phyloP scores from a whole-genome alignment of 2,113 vertebrate genomes.

The Mola mola region DNA sequence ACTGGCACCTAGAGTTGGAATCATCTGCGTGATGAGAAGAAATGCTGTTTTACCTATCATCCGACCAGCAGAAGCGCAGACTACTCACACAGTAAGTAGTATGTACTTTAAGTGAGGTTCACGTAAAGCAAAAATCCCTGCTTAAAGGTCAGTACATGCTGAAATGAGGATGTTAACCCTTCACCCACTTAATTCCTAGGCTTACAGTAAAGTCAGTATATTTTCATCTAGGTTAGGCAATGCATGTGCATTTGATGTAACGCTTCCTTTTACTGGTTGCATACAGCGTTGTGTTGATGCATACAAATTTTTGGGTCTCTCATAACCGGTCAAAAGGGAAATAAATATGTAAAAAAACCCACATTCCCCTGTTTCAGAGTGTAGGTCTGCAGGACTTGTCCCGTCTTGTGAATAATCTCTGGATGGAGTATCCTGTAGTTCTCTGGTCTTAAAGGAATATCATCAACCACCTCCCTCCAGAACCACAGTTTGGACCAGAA shows the following conservation, averaged over 20 bases:
- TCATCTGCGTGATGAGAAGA: slow-evolving; percentile 44
- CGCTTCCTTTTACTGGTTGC: neutral
- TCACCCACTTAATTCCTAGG: neutral
- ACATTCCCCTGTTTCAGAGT: slow-evolving; percentile 67
- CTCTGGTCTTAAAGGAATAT: slow-evolving; percentile 77
- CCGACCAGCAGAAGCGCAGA: too few relatives aligned
- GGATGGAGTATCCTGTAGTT: slow-evolving; percentile 82
- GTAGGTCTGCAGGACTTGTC: slow-evolving; percentile 69
- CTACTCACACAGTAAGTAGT: too few relatives aligned
- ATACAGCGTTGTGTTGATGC: neutral
- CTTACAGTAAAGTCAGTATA: neutral
- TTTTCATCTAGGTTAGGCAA: too few relatives aligned
- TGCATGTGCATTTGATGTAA: too few relatives aligned
- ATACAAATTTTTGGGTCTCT: too few relatives aligned
- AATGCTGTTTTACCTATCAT: neutral
- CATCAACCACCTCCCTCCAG: slow-evolving; percentile 82
- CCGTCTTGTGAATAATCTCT: slow-evolving; percentile 78
- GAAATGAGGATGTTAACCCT: neutral
- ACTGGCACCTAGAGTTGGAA: slow-evolving; percentile 80
- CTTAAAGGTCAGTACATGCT: neutral
- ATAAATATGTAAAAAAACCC: too few relatives aligned
- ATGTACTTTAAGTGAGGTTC: too few relatives aligned
- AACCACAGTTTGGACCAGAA: slow-evolving; percentile 87
- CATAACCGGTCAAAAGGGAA: too few relatives aligned
- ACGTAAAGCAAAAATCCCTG: too few relatives aligned